These are phyloP conservation scores for Mustela lutreola DNA, from an alignment of 2,113 vertebrate species.

Conservation along the genomic window DNA sequence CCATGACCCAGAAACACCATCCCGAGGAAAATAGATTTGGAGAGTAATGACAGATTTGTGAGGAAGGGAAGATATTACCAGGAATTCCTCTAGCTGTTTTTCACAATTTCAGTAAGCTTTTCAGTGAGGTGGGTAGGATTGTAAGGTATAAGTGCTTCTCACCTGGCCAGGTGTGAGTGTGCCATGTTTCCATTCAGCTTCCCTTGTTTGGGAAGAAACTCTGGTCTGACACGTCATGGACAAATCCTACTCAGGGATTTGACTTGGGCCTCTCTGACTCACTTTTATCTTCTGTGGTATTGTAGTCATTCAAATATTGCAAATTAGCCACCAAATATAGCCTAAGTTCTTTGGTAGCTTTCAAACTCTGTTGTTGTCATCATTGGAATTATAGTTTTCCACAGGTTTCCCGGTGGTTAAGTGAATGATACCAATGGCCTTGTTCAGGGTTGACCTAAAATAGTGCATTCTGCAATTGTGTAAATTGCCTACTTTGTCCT, in stretches of 20 bases:
- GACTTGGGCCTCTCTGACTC: neutral
- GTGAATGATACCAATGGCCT: neutral
- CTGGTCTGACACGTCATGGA: neutral
- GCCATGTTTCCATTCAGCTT: neutral
- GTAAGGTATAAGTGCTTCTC: neutral
- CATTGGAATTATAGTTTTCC: neutral
- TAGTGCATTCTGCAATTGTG: neutral
- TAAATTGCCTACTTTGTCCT: neutral
- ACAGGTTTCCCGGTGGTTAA: neutral
- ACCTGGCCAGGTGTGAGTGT: neutral
- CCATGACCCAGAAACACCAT: slow-evolving; percentile 64
- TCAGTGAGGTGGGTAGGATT: neutral
- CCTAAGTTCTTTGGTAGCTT: neutral
- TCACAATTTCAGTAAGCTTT: neutral
- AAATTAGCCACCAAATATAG: neutral
- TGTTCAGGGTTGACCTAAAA: neutral
- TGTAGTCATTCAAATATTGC: neutral
- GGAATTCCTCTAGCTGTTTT: slow-evolving; percentile 30
- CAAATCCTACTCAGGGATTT: neutral
- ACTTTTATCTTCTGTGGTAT: neutral
- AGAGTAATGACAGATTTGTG: slow-evolving; percentile 72
- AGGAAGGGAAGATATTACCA: slow-evolving; percentile 53
- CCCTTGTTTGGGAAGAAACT: neutral
- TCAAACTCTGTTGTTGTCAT: neutral
- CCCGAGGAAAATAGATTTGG: slow-evolving; percentile 62